Evolutionary conservation across 30 jellyfish, hydroid and myxozoan genomes (phyloP).

Genomic region (Rhopilema esculentum): DNA sequence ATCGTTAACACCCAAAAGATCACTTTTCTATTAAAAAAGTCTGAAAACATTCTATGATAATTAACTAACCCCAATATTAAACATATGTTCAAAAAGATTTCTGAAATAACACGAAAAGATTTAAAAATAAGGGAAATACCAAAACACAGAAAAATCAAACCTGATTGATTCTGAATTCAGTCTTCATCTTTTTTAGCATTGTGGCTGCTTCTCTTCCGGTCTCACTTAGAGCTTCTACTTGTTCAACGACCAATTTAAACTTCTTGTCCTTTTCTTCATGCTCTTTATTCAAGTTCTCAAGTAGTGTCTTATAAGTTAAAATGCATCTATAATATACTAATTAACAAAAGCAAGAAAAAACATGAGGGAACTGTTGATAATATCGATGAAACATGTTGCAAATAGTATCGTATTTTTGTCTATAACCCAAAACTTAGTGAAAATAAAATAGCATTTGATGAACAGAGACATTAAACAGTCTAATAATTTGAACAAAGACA

Average conservation of each 20-base stretch:
- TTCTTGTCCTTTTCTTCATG: conserved; percentile 39
- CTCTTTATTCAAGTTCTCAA: conserved; percentile 8
- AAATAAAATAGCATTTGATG: too few species aligned
- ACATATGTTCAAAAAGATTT: neutral
- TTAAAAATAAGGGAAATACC: neutral
- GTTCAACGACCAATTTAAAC: conserved; percentile 25
- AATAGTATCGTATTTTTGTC: too few species aligned
- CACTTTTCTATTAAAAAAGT: neutral
- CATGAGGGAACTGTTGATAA: too few species aligned
- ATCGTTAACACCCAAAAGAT: neutral
- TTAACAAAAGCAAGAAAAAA: too few species aligned
- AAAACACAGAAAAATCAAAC: conserved; percentile 2
- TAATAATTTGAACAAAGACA: too few species aligned
- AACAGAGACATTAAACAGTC: too few species aligned
- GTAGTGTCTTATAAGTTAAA: conserved; percentile 17
- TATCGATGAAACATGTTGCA: too few species aligned
- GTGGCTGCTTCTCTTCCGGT: conserved; percentile 42
- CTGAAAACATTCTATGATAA: too few species aligned
- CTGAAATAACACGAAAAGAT: neutral
- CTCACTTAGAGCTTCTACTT: conserved; percentile 52
- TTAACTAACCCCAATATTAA: too few species aligned
- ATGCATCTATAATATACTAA: neutral
- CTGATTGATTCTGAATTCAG: conserved; percentile 50
- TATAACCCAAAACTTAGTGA: too few species aligned
- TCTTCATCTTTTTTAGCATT: conserved; percentile 39